Evolutionary conservation across 2,888 invertebrate species (phyloP).

Genomic region (Melieria omissa): DNA sequence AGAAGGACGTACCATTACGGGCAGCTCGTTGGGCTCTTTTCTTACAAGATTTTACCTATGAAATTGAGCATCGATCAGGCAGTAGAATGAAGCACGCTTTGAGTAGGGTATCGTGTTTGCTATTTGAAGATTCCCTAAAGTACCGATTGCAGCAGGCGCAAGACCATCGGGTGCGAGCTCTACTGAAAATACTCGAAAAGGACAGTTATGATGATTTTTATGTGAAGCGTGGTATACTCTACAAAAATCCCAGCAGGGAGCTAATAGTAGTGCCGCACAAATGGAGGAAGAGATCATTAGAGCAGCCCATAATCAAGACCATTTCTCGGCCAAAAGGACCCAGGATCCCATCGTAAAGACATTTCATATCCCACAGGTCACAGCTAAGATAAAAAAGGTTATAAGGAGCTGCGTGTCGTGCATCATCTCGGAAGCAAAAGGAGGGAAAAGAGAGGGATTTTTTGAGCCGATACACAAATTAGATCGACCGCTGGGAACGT

Average conservation of each 20-base stretch:
- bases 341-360: constrained; percentile 36
- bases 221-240: constrained; percentile 39
- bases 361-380: constrained; percentile 37
- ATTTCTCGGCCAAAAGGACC: constrained; percentile 37
- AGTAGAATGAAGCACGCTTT: constrained; percentile 40
- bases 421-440: constrained; percentile 36
- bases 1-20: constrained; percentile 37
- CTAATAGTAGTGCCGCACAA: constrained; percentile 53
- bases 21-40: constrained; percentile 40
- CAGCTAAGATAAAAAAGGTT: constrained; percentile 33
- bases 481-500: no score
- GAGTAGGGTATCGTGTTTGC: constrained; percentile 35
- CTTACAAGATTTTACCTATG: constrained; percentile 40
- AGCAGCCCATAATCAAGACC: constrained; percentile 49
- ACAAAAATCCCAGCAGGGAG: constrained; percentile 30
- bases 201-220: constrained; percentile 37
- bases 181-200: constrained; percentile 30
- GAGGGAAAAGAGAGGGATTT: constrained; percentile 34
- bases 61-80: constrained; percentile 40
- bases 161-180: constrained; percentile 36
- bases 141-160: constrained; percentile 33
- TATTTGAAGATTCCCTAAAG: constrained; percentile 26
- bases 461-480: constrained; percentile 37
- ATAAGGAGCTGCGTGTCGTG: constrained; percentile 41
- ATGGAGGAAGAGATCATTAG: constrained; percentile 57